A percentile compares a stretch with the other conserved stretches of the same genome.
These are phyloP conservation scores for Crocidura indochinensis DNA, from an alignment of 2,797 vertebrate species.

Conservation along the genomic window DNA sequence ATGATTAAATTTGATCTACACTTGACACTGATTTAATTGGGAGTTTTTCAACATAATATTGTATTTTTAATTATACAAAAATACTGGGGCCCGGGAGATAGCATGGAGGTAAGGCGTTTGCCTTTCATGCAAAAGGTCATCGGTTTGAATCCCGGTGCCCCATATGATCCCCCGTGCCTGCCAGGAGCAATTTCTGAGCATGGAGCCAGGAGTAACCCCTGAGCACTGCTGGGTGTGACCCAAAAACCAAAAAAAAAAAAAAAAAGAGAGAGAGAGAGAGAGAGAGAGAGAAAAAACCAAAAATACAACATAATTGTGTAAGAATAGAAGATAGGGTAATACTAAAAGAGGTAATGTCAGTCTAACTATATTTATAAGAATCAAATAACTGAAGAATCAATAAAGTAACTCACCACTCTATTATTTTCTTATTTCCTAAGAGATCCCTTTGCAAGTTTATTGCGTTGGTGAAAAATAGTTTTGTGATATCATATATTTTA, in stretches of 20 bases:
- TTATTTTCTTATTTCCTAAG: background rate
- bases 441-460: background rate
- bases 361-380: constrained; percentile 15
- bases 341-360: background rate
- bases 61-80: too few species aligned
- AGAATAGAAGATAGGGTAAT: background rate
- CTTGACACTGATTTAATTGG: background rate
- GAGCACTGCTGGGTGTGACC: too few species aligned
- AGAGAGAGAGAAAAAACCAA: too few species aligned
- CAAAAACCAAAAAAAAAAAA: too few species aligned
- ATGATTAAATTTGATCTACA: background rate
- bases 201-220: too few species aligned
- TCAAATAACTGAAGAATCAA: background rate
- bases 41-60: background rate
- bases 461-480: background rate
- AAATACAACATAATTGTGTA: constrained; percentile 2
- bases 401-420: background rate
- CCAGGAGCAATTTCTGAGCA: too few species aligned
- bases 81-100: too few species aligned
- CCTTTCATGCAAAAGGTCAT: too few species aligned
- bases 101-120: too few species aligned
- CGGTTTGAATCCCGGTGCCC: too few species aligned
- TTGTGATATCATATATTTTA: background rate
- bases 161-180: too few species aligned
- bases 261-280: too few species aligned